Evolutionary conservation across 2,797 vertebrate species (phyloP), one percentile per base, ranked within the genome.

Genomic region (Coluber constrictor): DNA sequence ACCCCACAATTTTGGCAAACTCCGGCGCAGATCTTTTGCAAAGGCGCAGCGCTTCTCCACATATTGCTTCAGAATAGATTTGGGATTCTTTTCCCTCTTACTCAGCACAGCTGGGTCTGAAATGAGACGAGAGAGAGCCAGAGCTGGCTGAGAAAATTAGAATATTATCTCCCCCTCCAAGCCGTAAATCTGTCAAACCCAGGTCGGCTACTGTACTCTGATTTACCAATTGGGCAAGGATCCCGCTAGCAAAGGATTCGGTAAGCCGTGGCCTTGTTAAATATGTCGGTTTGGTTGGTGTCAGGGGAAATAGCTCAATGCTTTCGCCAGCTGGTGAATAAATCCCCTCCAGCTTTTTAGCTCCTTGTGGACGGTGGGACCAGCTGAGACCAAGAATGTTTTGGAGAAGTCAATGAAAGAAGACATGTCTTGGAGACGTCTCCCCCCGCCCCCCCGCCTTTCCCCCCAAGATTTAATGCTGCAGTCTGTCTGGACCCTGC

Each of bases 401-500:
- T 43, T 79, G 74, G 37, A 43, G 9, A 43, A 43, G 3, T 79
- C 18, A 4, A 43, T 79, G 74, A 79, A 23, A 83, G 37, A 47
- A 37, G 37, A 25, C 20, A 20, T 0, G 18, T 23, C 74, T 43
- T 79, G 18, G 37, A 79, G 74, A 79, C 3, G 0, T 79, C 74
- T 37, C 74, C 43, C 74, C 74, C 43, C 3, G 13, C 0, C 7
- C 7, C 0, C 0, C 16, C n/a, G 0, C 57, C 18, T 0, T 1
- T 7, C 51, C 51, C 8, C 18, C 18, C 32, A 18, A 79, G 3
- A 79, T 79, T 79, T 23, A 43, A 79, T 10, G 18, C 18, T 43
- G 74, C 74, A 79, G 8, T 43, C 18, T 10, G 18, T 79, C 70
- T 79, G 37, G 74, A 23, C 8, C 70, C 32, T 20, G 32, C 16